phyloP scores from a whole-genome alignment of 2,888 invertebrate species.

The Pegoplata infirma region DNA sequence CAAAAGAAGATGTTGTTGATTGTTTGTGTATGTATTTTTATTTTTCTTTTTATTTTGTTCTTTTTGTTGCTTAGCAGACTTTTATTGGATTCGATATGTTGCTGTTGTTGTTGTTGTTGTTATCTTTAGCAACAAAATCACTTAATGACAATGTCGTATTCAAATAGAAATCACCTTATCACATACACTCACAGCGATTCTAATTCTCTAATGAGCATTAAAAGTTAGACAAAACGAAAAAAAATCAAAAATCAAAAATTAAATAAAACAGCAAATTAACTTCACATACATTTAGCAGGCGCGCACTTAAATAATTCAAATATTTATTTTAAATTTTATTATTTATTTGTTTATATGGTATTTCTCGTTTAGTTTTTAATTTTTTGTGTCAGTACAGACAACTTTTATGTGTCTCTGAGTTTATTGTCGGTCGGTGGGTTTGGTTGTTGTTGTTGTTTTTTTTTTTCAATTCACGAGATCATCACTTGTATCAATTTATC shows the following conservation, averaged over 20 bases:
- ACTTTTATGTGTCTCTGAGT: slow-evolving; percentile 18
- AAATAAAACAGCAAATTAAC: slow-evolving; percentile 17
- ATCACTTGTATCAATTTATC: neutral
- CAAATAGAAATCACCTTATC: slow-evolving; percentile 43
- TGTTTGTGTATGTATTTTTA: neutral
- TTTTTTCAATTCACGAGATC: neutral
- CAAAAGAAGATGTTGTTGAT: too few relatives aligned
- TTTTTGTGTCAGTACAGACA: slow-evolving; percentile 28
- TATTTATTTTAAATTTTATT: slow-evolving; percentile 53
- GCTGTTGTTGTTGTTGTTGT: too few relatives aligned
- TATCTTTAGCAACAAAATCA: neutral
- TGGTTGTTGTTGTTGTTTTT: neutral
- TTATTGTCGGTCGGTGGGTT: neutral
- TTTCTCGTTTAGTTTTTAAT: slow-evolving; percentile 7
- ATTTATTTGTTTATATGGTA: slow-evolving; percentile 21
- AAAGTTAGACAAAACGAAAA: slow-evolving; percentile 3
- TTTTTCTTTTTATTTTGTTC: neutral
- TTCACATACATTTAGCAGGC: slow-evolving; percentile 28
- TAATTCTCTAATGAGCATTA: slow-evolving; percentile 5
- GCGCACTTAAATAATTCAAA: slow-evolving; percentile 56
- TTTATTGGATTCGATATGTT: slow-evolving; percentile 22
- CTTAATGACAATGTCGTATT: slow-evolving; percentile 18
- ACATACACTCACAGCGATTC: neutral
- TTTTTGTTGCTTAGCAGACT: neutral
- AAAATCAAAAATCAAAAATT: neutral